phyloP scores from a whole-genome alignment of 2,797 vertebrate genomes.

The Spinus olivaceus region DNA sequence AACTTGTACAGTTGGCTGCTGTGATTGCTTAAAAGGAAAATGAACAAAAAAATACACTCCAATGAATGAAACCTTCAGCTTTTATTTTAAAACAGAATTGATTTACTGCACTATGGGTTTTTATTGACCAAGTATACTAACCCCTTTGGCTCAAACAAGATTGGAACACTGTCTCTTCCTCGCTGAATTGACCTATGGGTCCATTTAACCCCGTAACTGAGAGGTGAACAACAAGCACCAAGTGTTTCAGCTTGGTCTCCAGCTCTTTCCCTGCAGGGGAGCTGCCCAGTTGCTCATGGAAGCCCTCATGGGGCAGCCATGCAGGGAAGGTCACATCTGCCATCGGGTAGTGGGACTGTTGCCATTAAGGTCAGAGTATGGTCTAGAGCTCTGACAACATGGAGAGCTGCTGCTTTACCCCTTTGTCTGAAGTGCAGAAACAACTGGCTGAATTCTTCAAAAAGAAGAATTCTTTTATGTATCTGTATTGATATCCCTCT shows the following conservation, averaged over 20 bases:
- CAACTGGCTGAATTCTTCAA: background rate
- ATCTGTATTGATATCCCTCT: background rate
- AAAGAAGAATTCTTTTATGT: background rate
- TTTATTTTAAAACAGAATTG: background rate
- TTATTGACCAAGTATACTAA: background rate
- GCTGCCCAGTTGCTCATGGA: background rate
- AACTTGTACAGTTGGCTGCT: background rate
- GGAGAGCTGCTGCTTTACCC: background rate
- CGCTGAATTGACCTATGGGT: too few relatives aligned
- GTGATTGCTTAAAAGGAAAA: background rate
- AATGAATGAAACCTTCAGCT: background rate
- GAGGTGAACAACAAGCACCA: background rate
- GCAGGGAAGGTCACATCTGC: background rate
- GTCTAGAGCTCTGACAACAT: background rate
- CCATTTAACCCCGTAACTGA: accelerated
- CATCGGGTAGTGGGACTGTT: background rate
- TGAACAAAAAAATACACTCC: accelerated
- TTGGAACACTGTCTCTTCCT: background rate
- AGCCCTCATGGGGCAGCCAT: accelerated
- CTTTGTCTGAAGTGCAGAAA: background rate
- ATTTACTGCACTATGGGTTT: background rate
- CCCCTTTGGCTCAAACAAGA: background rate
- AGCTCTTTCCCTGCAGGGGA: background rate
- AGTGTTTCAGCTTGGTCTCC: background rate
- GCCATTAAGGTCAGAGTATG: background rate